These are phyloP conservation scores for Aix galericulata DNA, from an alignment of 2,113 vertebrate genomes.

Conservation along the genomic window DNA sequence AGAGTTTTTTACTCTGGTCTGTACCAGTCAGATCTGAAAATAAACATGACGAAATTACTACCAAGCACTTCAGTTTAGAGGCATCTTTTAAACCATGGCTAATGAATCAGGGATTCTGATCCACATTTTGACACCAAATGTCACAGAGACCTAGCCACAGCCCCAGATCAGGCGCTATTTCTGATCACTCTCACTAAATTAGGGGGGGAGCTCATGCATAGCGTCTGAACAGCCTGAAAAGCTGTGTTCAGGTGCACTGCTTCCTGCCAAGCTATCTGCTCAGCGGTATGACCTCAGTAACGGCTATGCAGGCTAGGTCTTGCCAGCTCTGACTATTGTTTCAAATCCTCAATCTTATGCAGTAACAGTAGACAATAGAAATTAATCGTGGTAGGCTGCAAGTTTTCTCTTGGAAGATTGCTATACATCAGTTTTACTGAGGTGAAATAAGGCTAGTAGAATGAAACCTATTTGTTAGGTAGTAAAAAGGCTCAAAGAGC, in stretches of 20 bases:
- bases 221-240: neutral
- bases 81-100: neutral
- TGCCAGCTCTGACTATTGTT: neutral
- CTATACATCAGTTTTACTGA: neutral
- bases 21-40: neutral
- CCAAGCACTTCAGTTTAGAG: neutral
- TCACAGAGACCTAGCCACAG: neutral
- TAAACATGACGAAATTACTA: neutral
- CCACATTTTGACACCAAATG: neutral
- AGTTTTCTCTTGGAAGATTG: neutral
- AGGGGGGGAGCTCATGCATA: rapidly evolving
- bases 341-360: neutral
- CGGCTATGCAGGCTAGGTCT: neutral
- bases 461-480: neutral
- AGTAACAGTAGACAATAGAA: neutral
- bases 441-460: neutral
- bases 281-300: neutral
- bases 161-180: neutral
- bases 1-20: neutral
- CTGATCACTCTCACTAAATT: neutral
- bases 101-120: neutral
- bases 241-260: too few relatives aligned
- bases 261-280: neutral
- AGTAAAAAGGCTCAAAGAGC: neutral
- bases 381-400: neutral